Evolutionary conservation across 2,797 vertebrate genomes (phyloP), one percentile per base, ranked within the genome.

Genomic region (Neosalanx taihuensis): DNA sequence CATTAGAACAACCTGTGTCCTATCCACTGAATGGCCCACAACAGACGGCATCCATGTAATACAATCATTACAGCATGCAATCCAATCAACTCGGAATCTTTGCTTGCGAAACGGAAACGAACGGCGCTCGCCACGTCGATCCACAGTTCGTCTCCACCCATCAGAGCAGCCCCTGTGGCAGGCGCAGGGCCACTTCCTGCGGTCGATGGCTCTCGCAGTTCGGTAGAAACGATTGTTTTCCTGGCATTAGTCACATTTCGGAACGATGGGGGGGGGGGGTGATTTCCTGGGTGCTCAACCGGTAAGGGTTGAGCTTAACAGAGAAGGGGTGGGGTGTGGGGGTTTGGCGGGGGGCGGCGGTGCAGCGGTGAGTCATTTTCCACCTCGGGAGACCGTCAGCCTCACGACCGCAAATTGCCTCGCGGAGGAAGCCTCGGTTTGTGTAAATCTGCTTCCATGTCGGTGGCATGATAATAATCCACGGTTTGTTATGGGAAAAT

Each of bases 401-500:
- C 37, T 9, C 37, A 12, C 37, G 12, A 41, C 9, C 41, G 41
- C 41, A 46, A 46, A 46, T 46, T 9, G 41, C 41, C 41, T 46
- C 41, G 12, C 41, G 2, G 41, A 12, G 41, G 41, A 46, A 46
- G 41, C 13, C 13, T 9, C 3, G 13, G 41, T 46, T 46, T 46
- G 7, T 46, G 7, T 0, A 13, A 46, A 9, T 46, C 41, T 3
- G 1, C 7, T 6, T 37, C 35, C 12, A 35, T 35, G 41, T 13
- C 41, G 41, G 9, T 46, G 78, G 85, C 76, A 77, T 86, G 90
- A 89, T 89, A 90, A 93, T 91, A 94, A 93, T 91, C 86, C 82
- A 82, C 76, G 72, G 83, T 89, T 93, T 92, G 85, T 86, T 91
- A 91, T 92, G 86, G 89, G 83, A 87, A 85, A 88, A 83, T 82